Conservation (phyloP, 2,888 invertebrate species). For the Rugalucina vietnamica region DNA sequence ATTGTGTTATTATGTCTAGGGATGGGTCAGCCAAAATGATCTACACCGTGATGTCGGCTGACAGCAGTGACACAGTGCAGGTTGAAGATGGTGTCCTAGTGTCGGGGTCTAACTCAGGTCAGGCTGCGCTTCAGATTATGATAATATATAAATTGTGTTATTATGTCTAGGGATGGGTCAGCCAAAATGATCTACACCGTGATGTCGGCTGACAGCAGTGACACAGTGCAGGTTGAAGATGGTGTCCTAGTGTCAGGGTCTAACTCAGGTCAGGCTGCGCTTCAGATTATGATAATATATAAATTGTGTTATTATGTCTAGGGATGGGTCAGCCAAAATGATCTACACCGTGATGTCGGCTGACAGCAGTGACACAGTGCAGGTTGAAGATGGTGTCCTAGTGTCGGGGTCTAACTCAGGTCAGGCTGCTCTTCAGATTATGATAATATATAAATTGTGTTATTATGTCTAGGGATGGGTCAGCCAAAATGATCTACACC, state of each 20-base stretch:
- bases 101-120: constrained; percentile 83
- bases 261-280: constrained; percentile 85
- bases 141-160: no score
- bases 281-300: no score
- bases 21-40: constrained; percentile 79
- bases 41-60: constrained; percentile 69
- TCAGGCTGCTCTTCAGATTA: constrained; percentile 86
- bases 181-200: constrained; percentile 77
- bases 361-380: constrained; percentile 67
- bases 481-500: constrained; percentile 76
- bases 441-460: no score
- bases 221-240: constrained; percentile 74
- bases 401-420: constrained; percentile 83
- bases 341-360: constrained; percentile 71
- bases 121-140: constrained; percentile 86
- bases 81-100: constrained; percentile 76
- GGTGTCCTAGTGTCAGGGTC: constrained; percentile 77
- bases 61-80: constrained; percentile 67
- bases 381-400: constrained; percentile 74
- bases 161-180: constrained; percentile 77
- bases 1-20: constrained; percentile 65
- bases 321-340: constrained; percentile 80
- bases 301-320: constrained; percentile 55
- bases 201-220: constrained; percentile 52
- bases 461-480: constrained; percentile 76